Evolutionary conservation across 2,797 vertebrate genomes (phyloP), one percentile per base, ranked within the genome.

Genomic region (Ambastaia sidthimunki): DNA sequence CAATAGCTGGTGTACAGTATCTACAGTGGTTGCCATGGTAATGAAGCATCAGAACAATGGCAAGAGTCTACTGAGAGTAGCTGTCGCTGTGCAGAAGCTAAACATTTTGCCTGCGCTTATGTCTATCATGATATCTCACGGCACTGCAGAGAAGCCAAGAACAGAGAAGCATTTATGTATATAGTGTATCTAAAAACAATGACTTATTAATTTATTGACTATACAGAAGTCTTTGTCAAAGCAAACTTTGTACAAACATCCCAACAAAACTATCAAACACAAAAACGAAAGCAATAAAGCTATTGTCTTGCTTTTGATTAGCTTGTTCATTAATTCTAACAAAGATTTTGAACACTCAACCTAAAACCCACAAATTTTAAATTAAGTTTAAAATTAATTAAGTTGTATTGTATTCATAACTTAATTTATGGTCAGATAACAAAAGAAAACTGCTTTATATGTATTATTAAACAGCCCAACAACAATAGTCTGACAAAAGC

Each of bases 321-420:
- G 47, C 48, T 25, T 69, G 23, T 63, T 50, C 7, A 37, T 37
- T 63, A 62, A 50, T 63, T 74, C 25, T 34, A 52, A 65, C 44
- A 74, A 74, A 19, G 44, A 63, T 50, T 74, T 63, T 63, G 9
- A 41, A 41, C 37, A 41, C 37, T 10, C 18, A 74, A 31, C 59
- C 47, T 59, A 34, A 63, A 63, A 74, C 28, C 23, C 31, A 19
- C 41, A 19, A 6, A 19, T 62, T 62, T 31, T 31, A n/a, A n/a
- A n/a, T n/a, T 21, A 11, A 76, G n/a, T 11, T 13, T 3, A 50
- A 31, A 63, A 34, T 4, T 62, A 31, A 48, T 16, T 15, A n/a
- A 57, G 11, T 19, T 23, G 55, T 23, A 23, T 4, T 1, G 57
- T 28, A 28, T 60, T 55, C 31, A 11, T 7, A 48, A 54, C 19